Base-by-base conservation (phyloP, 2,888 invertebrate genomes). In the Hyalella azteca region DNA sequence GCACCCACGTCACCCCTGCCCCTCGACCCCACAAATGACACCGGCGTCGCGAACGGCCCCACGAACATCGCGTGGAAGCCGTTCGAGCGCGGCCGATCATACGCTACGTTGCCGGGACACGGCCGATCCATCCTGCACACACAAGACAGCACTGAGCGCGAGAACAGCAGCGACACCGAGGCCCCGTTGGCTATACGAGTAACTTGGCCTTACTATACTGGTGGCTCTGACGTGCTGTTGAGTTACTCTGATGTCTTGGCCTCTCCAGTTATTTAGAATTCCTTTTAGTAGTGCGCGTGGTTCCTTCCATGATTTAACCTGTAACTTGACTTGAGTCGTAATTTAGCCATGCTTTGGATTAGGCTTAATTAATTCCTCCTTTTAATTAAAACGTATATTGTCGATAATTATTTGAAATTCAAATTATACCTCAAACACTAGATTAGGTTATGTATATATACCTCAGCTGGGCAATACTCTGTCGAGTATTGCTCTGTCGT, bases 11-110 rank as follows among this genome's bases (percentile, higher is more conserved):
- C 66, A 2, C 66, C 66, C n/a, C 66, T 36, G 26, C 66, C 36
- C 0, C 11, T 36, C 15, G 66, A 66, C 11, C 4, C 59, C 19
- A 19, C 29, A 26, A 45, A 40, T 2, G 75, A 9, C n/a, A 45
- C 75, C 45, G 4, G 22, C 13, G 29, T 26, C 36, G 41, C 75
- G 7, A 73, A 22, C 22, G 26, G 26, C 26, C 54, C 54, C 29
- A 13, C 54, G 15, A 5, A 19, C 36, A 32, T 36, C 19, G 32
- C 66, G 4, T 66, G 66, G 66, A 66, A 66, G 66, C 32, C 80
- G 7, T 82, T 82, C 75, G 82, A 82, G 80, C 75, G 82, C 45
- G 82, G 82, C 32, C 60, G 82, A 36, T 82, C 82, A 0, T 82
- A 82, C 22, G 82, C 80, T 29, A 82, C 82, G 19, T 50, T 82